Evolutionary conservation across 2,888 invertebrate genomes (phyloP).

Genomic region (Euplagia quadripunctaria): DNA sequence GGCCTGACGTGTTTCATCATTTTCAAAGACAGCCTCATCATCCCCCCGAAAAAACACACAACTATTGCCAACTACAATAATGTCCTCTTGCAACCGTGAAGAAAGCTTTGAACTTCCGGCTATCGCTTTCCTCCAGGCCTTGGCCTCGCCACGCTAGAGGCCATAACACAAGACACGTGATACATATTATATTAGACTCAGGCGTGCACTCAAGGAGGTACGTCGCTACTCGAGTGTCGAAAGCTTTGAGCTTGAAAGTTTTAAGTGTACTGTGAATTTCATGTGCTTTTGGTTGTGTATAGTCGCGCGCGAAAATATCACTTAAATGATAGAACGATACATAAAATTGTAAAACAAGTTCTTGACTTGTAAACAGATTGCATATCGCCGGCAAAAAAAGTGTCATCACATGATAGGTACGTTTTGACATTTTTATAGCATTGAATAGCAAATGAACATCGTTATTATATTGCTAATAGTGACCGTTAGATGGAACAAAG

Average conservation of each 20-base stretch:
- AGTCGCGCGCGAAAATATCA: constrained; percentile 21
- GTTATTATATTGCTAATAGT: too few relatives aligned
- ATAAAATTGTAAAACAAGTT: neutral
- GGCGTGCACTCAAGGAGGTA: constrained; percentile 70
- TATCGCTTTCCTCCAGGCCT: neutral
- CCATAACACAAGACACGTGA: constrained; percentile 65
- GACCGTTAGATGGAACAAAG: too few relatives aligned
- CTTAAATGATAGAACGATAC: neutral
- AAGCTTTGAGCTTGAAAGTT: constrained; percentile 70
- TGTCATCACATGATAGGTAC: too few relatives aligned
- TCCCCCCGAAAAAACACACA: neutral
- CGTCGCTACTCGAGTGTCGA: constrained; percentile 60
- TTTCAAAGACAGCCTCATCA: too few relatives aligned
- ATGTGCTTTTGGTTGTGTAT: constrained; percentile 48
- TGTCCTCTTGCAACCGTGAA: neutral
- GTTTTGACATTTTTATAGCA: too few relatives aligned
- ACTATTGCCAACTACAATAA: neutral
- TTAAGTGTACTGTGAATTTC: constrained; percentile 69
- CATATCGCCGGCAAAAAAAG: too few relatives aligned
- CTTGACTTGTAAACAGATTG: neutral
- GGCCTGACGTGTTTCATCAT: too few relatives aligned
- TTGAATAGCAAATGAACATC: too few relatives aligned
- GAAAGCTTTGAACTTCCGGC: neutral
- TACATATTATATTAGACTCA: constrained; percentile 80
- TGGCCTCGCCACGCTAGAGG: constrained; percentile 33